Evolutionary conservation across 2,888 invertebrate genomes (phyloP), one percentile per base, ranked within the genome.

Genomic region (Macrosiphum euphorbiae): DNA sequence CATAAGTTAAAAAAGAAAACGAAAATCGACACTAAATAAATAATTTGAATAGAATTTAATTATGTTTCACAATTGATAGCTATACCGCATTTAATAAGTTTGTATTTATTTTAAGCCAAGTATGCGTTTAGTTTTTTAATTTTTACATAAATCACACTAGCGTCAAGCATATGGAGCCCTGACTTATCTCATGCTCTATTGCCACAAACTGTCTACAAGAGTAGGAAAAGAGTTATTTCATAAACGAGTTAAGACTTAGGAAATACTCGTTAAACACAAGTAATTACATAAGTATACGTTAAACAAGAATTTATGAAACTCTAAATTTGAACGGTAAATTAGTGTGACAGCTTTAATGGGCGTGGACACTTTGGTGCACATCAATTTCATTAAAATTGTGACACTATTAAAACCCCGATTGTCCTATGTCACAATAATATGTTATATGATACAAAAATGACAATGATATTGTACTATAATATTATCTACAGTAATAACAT

Each of bases 51-150:
- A 35, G 16, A 85, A 47, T 91, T 61, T 26, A 61, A 87, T 92
- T 61, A 26, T 10, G n/a, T 92, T 50, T 87, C 61, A 16, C 50
- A 50, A 92, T 87, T 87, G 67, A 61, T 50, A 47, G n/a, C 26
- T 20, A 35, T 44, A 44, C 44, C 44, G 7, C 44, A 7, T 61
- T 92, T 50, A 61, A 92, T 86, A 58, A 86, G 3, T 58, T 47
- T 11, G 16, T 47, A 87, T 61, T 61, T 85, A 87, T 87, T 78
- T 35, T 8, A 20, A 78, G 2, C 3, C 20, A 16, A 11, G 61
- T 11, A 61, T 67, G 13, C 0, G 20, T 78, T 67, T 67, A 11
- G 20, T 78, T 20, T n/a, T 61, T 78, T 35, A 20, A 35, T 35
- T 78, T 58, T 58, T 58, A 58, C 58, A 44, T 5, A 7, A 44